Evolutionary conservation across 2,113 vertebrate genomes (phyloP).

Genomic region (Tor tambroides): DNA sequence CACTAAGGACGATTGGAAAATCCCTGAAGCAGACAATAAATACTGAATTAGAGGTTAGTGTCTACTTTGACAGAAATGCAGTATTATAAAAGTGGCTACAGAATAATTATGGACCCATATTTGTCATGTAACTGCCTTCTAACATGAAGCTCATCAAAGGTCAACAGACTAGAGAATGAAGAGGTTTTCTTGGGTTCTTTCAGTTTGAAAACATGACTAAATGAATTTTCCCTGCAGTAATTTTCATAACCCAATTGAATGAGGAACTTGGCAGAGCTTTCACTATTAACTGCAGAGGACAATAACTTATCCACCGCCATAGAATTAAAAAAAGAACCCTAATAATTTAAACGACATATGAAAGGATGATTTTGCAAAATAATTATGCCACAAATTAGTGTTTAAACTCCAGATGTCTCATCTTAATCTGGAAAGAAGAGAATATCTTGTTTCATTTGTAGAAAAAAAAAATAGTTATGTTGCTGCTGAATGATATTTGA

Average conservation of each 20-base stretch:
- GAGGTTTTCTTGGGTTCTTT: slow-evolving; percentile 57
- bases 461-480: neutral
- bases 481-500: neutral
- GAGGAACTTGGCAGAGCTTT: slow-evolving; percentile 48
- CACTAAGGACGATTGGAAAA: too few relatives aligned
- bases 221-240: slow-evolving; percentile 54
- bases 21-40: too few relatives aligned
- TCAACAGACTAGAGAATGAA: slow-evolving; percentile 58
- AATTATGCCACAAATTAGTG: neutral
- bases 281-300: neutral
- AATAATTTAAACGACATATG: neutral
- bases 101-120: neutral
- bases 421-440: neutral
- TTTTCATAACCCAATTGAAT: slow-evolving; percentile 39
- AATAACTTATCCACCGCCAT: neutral
- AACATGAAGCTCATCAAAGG: slow-evolving; percentile 45
- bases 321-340: neutral
- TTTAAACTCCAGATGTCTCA: neutral
- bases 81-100: neutral
- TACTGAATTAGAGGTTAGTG: too few relatives aligned
- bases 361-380: neutral
- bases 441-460: neutral
- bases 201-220: slow-evolving; percentile 50
- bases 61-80: too few relatives aligned
- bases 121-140: neutral